These are phyloP conservation scores for Diarsia dahlii DNA, from an alignment of 2,888 invertebrate species.

Conservation along the genomic window DNA sequence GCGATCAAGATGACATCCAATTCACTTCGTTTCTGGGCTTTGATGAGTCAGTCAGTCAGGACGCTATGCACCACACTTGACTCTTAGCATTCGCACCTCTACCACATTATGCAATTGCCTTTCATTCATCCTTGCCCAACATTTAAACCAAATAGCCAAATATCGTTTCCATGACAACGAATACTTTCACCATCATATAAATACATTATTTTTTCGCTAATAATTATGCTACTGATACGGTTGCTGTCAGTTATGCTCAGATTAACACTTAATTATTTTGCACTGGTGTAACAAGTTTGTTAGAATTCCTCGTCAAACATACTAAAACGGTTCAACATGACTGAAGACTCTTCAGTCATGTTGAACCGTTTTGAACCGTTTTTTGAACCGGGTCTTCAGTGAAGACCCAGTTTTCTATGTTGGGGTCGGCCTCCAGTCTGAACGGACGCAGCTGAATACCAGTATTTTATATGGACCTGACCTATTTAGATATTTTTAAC, in stretches of 20 bases:
- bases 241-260: constrained; percentile 24
- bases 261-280: constrained; percentile 20
- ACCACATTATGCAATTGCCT: no score
- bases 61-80: no score
- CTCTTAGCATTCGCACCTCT: no score
- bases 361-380: no score
- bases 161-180: constrained; percentile 14
- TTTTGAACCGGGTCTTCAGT: no score
- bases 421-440: neutral
- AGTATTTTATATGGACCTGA: neutral
- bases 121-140: no score
- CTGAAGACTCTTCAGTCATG: no score
- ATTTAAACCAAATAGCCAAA: neutral
- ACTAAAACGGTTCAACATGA: neutral
- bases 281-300: constrained; percentile 16
- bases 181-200: neutral
- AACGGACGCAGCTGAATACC: neutral
- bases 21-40: no score
- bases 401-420: neutral
- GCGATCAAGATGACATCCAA: no score
- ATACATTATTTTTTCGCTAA: constrained; percentile 7
- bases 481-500: no score
- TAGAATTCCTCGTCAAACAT: constrained; percentile 18
- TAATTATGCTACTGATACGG: constrained; percentile 31
- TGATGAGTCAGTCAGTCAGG: no score